These are phyloP conservation scores for Crambe crambe DNA, from an alignment of 37 sponge, comb jelly and placozoan species.

Conservation along the genomic window DNA sequence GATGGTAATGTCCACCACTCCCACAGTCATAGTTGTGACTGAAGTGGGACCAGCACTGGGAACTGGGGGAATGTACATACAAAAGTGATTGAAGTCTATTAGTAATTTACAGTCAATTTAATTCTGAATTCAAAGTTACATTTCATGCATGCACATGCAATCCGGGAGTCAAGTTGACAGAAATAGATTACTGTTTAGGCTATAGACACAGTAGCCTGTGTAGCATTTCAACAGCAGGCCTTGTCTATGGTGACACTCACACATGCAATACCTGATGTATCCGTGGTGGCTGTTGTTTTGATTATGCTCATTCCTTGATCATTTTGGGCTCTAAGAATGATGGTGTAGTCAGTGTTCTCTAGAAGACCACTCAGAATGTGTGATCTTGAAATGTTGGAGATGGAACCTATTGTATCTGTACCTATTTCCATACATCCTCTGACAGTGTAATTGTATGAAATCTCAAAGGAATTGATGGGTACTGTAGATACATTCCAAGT, in stretches of 20 bases:
- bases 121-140: too few relatives aligned
- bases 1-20: conserved; percentile 1
- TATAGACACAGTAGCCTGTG: too few relatives aligned
- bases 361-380: neutral
- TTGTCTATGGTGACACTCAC: too few relatives aligned
- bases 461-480: neutral
- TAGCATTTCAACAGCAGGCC: too few relatives aligned
- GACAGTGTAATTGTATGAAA: neutral
- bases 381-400: neutral
- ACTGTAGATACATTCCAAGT: neutral
- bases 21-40: neutral
- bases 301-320: neutral
- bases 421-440: neutral
- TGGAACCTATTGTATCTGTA: neutral
- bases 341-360: conserved; percentile 13
- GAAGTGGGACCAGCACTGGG: conserved; percentile 24
- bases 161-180: too few relatives aligned
- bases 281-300: neutral
- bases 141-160: too few relatives aligned
- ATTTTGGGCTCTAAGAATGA: conserved; percentile 6
- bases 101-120: too few relatives aligned
- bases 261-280: neutral
- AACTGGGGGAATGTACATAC: neutral
- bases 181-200: too few relatives aligned
- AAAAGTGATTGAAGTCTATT: too few relatives aligned